phyloP scores from a whole-genome alignment of 2,113 vertebrate species.

The Malurus elegans region DNA sequence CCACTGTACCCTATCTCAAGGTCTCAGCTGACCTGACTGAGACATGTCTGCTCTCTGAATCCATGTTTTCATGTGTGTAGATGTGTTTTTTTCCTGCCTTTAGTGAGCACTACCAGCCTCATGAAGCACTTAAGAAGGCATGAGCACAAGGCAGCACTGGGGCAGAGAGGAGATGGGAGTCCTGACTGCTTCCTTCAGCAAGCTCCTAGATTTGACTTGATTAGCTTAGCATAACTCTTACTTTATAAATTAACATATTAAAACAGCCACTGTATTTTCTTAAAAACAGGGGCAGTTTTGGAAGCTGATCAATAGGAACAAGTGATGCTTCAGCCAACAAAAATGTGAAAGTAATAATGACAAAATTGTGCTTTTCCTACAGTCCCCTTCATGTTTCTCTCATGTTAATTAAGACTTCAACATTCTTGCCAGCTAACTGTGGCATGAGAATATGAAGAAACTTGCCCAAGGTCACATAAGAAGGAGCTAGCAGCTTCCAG shows the following conservation, averaged over 20 bases:
- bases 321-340: background rate
- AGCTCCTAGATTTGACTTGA: background rate
- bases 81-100: background rate
- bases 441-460: background rate
- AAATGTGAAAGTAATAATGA: background rate
- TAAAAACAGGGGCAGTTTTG: background rate
- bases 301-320: background rate
- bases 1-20: background rate
- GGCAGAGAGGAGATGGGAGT: background rate
- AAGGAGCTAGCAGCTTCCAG: background rate
- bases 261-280: background rate
- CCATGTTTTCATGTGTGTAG: rapidly evolving
- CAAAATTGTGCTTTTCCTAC: background rate
- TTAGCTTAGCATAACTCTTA: background rate
- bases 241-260: background rate
- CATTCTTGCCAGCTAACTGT: background rate
- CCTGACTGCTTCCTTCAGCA: background rate
- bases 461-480: conserved; percentile 3
- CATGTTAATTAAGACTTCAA: conserved; percentile 34
- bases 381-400: background rate
- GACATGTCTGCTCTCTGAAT: background rate
- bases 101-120: background rate
- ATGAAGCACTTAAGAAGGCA: background rate
- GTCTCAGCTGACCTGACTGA: background rate
- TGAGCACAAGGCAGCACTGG: background rate